Evolutionary conservation across 2,888 invertebrate genomes (phyloP).

Genomic region (Ichneumon xanthorius): DNA sequence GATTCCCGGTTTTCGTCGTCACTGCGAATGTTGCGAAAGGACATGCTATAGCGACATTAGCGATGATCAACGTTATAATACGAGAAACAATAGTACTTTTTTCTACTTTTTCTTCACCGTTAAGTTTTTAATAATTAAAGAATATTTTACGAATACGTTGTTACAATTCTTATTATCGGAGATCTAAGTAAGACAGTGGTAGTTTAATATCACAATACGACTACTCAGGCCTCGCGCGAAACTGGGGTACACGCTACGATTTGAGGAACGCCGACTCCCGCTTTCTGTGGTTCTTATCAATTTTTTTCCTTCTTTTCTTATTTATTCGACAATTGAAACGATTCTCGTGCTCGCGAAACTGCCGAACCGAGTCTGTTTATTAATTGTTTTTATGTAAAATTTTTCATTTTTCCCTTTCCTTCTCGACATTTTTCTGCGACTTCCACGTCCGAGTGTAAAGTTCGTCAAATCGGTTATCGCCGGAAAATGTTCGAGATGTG

Average conservation of each 20-base stretch:
- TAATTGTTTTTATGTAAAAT: neutral
- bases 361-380: neutral
- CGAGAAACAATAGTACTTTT: slow-evolving; percentile 65
- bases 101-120: slow-evolving; percentile 26
- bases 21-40: slow-evolving; percentile 50
- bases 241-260: slow-evolving; percentile 73
- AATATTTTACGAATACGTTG: slow-evolving; percentile 69
- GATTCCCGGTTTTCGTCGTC: slow-evolving; percentile 43
- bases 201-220: slow-evolving; percentile 85
- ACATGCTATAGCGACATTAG: slow-evolving; percentile 62
- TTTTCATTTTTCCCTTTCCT: slow-evolving; percentile 39
- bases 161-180: slow-evolving; percentile 82
- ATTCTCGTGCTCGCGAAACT: slow-evolving; percentile 1
- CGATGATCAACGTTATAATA: slow-evolving; percentile 67
- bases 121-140: slow-evolving; percentile 61
- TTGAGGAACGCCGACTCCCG: slow-evolving; percentile 53
- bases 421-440: slow-evolving; percentile 9
- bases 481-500: neutral
- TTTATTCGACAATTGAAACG: slow-evolving; percentile 28
- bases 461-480: slow-evolving; percentile 10
- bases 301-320: slow-evolving; percentile 29
- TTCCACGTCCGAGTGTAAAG: slow-evolving; percentile 10
- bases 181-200: slow-evolving; percentile 85
- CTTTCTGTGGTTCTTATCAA: slow-evolving; percentile 45
- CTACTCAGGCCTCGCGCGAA: slow-evolving; percentile 84